phyloP scores from a whole-genome alignment of 2,797 vertebrate species.

The Rhinatrema bivittatum region DNA sequence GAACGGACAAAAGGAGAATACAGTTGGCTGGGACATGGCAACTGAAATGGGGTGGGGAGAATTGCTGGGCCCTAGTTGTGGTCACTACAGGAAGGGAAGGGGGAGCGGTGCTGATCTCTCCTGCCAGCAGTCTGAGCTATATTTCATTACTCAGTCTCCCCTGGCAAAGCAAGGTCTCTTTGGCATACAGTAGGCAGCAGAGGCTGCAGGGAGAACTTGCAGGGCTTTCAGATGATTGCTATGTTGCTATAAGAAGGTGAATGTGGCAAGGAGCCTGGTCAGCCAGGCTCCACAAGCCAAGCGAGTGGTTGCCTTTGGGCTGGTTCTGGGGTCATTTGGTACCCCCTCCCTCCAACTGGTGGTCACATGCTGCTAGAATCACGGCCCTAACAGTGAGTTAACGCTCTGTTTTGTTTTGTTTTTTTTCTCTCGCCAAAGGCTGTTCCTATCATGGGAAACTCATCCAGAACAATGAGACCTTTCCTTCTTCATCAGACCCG shows the following conservation, averaged over 20 bases:
- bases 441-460: conserved; percentile 60
- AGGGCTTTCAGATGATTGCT: not conserved
- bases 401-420: accelerated
- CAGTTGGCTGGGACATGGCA: too few relatives aligned
- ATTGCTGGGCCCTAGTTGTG: too few relatives aligned
- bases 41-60: too few relatives aligned
- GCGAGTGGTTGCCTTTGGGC: too few relatives aligned
- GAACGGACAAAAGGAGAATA: too few relatives aligned
- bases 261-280: not conserved
- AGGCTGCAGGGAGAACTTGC: not conserved
- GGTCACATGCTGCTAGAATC: not conserved
- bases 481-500: conserved; percentile 53
- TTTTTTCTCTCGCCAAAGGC: conserved; percentile 31
- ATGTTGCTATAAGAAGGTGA: not conserved
- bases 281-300: not conserved
- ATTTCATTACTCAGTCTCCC: not conserved
- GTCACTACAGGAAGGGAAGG: too few relatives aligned
- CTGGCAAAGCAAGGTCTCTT: too few relatives aligned
- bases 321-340: not conserved
- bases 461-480: conserved; percentile 65
- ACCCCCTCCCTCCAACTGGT: not conserved
- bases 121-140: not conserved
- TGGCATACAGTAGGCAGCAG: too few relatives aligned
- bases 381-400: too few relatives aligned
- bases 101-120: too few relatives aligned